Conservation (phyloP, 1,140 invertebrate genomes). For the Polypedilum pembai region DNA sequence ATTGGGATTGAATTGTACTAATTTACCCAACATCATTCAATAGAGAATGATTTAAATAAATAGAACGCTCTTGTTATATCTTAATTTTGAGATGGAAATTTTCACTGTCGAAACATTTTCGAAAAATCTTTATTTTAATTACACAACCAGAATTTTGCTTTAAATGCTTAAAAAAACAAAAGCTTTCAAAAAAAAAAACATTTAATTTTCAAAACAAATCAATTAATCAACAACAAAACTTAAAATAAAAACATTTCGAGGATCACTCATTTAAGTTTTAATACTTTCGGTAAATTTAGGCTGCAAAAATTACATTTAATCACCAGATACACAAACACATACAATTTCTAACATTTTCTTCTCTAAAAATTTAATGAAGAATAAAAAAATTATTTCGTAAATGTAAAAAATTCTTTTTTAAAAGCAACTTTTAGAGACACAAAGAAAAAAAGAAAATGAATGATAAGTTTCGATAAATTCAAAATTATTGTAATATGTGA, state of each 20-base stretch:
- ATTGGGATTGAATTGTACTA: no score
- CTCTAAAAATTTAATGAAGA: background rate
- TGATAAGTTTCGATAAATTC: conserved; percentile 9
- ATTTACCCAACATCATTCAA: no score
- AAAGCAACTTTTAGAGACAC: no score
- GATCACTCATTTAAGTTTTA: background rate
- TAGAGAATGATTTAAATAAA: no score
- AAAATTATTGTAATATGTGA: background rate
- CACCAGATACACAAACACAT: background rate
- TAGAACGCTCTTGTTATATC: no score
- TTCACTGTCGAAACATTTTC: no score
- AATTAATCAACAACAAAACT: background rate
- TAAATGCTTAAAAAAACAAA: background rate
- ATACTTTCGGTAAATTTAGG: conserved; percentile 11
- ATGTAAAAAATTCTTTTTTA: background rate
- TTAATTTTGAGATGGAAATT: no score
- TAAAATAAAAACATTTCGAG: background rate
- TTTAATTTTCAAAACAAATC: background rate
- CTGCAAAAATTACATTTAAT: background rate
- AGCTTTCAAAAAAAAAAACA: background rate
- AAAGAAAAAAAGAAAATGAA: background rate
- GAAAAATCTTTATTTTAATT: no score
- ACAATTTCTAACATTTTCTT: background rate
- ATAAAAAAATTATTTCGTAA: background rate
- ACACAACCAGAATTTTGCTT: no score